phyloP scores from a whole-genome alignment of 2,797 vertebrate genomes.

The Myoxocephalus aenaeus region DNA sequence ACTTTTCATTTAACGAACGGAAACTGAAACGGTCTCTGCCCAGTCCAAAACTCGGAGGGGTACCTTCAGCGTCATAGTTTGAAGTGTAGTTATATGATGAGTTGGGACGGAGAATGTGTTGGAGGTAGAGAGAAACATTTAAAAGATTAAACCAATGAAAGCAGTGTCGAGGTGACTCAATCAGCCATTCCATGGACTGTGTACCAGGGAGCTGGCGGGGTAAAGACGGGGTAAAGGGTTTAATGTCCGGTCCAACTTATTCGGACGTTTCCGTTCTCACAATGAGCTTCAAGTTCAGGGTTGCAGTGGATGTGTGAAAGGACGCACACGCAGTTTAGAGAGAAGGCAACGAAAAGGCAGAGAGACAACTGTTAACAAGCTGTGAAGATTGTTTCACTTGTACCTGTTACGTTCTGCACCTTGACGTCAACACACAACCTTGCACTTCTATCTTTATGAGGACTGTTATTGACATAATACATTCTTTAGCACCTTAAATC shows the following conservation, averaged over 20 bases:
- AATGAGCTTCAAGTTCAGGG: background rate
- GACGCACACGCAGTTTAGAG: background rate
- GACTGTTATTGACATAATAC: background rate
- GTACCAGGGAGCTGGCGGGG: background rate
- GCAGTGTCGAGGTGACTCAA: background rate
- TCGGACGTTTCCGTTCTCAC: background rate
- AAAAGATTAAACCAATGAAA: slow-evolving; percentile 3
- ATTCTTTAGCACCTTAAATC: background rate
- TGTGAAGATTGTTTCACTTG: slow-evolving; percentile 43
- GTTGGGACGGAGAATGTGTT: background rate
- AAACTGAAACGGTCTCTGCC: background rate
- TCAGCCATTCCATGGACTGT: background rate
- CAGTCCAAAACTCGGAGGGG: background rate
- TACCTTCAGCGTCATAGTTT: background rate
- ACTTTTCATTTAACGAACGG: background rate
- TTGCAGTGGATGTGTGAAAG: background rate
- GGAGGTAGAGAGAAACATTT: background rate
- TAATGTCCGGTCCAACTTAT: background rate
- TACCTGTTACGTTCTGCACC: slow-evolving; percentile 21
- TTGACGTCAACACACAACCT: background rate
- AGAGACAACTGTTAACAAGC: slow-evolving; percentile 39
- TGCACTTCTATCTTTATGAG: background rate
- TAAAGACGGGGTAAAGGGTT: background rate
- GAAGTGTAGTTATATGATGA: background rate
- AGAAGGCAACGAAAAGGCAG: slow-evolving; percentile 4